Base-by-base conservation (phyloP, 2,888 invertebrate genomes). In the Drosophila merina region DNA sequence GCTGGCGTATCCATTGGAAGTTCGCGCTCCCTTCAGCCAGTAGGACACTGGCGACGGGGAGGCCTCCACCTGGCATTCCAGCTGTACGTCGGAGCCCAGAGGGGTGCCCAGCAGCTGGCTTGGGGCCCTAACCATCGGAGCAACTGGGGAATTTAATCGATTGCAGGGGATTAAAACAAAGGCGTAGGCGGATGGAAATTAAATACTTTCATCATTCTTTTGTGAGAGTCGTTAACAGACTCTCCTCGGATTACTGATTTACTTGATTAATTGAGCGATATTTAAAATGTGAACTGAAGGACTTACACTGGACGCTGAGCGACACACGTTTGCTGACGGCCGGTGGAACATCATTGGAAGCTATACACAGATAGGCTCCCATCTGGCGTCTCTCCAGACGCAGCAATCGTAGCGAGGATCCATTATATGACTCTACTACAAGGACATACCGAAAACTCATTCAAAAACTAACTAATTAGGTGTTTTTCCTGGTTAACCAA, bases 341-440 rank as follows among this genome's bases (percentile, higher is more conserved):
- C 4, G 97, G 97, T 30, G 97, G 97, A 45, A 98, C 97, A 91
- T 97, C 97, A 91, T 98, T 98, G 88, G 95, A 96, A 10, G 97
- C 97, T 87, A 97, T 97, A 93, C 97, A 98, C 83, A 97, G 94
- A 92, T 97, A 97, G 31, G 96, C 95, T 38, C 97, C 97, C 96
- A 97, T 97, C 93, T 98, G 97, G 85, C 96, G 94, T 55, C 97
- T 93, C 89, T 97, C 96, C 85, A 97, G 94, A 72, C 96, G 95
- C 93, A 95, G 94, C 86, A 98, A 94, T 75, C 94, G 93, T 80
- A 96, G 91, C 69, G 93, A 93, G 73, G 95, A 95, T 75, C 97
- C 97, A 82, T 95, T 95, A 92, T 94, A 95, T 64, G 95, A 95
- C 86, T 96, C 95, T 82, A 94, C 95, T 95, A 92, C 3, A 4